These are phyloP conservation scores for Heterodera schachtii DNA, from an alignment of 1,140 invertebrate genomes.

Conservation along the genomic window DNA sequence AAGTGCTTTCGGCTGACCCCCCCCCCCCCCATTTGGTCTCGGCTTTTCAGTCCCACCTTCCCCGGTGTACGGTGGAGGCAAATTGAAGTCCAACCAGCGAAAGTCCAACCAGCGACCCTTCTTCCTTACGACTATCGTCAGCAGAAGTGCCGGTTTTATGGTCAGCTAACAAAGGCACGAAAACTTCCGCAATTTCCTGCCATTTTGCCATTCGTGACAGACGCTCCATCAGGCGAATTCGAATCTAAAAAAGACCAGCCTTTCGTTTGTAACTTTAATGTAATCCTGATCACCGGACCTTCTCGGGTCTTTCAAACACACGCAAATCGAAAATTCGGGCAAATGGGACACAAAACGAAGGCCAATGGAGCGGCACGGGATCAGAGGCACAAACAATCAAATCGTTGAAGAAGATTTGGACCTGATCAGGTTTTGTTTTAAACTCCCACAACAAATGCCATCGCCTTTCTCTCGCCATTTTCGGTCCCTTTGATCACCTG, in stretches of 20 bases:
- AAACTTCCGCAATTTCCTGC: constrained; percentile 34
- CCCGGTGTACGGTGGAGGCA: constrained; percentile 43
- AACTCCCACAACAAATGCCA: background rate
- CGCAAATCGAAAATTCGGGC: constrained; percentile 40
- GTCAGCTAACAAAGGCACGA: constrained; percentile 32
- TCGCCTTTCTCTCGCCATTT: background rate
- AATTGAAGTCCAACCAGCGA: constrained; percentile 37
- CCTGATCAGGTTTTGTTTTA: constrained; percentile 13
- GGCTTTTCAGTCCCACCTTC: constrained; percentile 17
- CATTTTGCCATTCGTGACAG: constrained; percentile 15
- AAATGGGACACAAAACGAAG: constrained; percentile 39
- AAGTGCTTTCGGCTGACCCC: too few relatives aligned
- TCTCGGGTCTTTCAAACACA: constrained; percentile 43
- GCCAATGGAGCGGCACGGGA: constrained; percentile 19
- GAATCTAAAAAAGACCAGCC: background rate
- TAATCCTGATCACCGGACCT: background rate
- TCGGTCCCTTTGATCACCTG: background rate
- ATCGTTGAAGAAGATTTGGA: constrained; percentile 49
- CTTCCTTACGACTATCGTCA: background rate
- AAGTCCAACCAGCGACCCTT: constrained; percentile 21
- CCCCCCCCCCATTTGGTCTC: too few relatives aligned
- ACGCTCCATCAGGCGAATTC: constrained; percentile 9
- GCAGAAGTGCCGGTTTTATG: background rate
- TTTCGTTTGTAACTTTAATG: background rate
- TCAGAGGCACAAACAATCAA: constrained; percentile 45